Percentiles rank a stretch among this genome's conserved stretches.
Conservation (phyloP, 2,113 vertebrate species). For the Cinclus cinclus region DNA sequence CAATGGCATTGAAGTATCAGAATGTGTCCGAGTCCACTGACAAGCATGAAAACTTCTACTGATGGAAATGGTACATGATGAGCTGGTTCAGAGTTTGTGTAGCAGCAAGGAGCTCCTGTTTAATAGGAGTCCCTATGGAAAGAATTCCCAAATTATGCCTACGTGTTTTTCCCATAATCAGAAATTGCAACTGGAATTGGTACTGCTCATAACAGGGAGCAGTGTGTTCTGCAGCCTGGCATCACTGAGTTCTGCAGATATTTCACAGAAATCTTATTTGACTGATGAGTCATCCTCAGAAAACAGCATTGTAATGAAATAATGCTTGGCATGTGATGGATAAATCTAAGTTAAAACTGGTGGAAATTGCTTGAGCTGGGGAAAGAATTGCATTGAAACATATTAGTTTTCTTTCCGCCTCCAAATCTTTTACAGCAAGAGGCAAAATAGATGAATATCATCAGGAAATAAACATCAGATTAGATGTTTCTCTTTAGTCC, state of each 20-base stretch:
- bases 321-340: neutral
- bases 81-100: neutral
- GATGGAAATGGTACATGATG: neutral
- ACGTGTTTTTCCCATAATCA: neutral
- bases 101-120: neutral
- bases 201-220: neutral
- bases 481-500: neutral
- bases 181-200: neutral
- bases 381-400: neutral
- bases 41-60: neutral
- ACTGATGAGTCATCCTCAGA: slow-evolving; percentile 10
- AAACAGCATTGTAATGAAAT: slow-evolving; percentile 14
- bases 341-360: neutral
- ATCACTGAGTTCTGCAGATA: neutral
- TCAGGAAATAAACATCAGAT: neutral
- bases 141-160: neutral
- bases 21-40: neutral
- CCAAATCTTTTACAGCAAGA: neutral
- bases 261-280: neutral
- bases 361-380: neutral
- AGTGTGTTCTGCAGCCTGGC: neutral
- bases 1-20: slow-evolving; percentile 39
- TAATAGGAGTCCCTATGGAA: neutral
- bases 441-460: neutral
- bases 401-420: rapidly evolving